phyloP scores from a whole-genome alignment of 2,888 invertebrate genomes.

The Ophion slaviceki region DNA sequence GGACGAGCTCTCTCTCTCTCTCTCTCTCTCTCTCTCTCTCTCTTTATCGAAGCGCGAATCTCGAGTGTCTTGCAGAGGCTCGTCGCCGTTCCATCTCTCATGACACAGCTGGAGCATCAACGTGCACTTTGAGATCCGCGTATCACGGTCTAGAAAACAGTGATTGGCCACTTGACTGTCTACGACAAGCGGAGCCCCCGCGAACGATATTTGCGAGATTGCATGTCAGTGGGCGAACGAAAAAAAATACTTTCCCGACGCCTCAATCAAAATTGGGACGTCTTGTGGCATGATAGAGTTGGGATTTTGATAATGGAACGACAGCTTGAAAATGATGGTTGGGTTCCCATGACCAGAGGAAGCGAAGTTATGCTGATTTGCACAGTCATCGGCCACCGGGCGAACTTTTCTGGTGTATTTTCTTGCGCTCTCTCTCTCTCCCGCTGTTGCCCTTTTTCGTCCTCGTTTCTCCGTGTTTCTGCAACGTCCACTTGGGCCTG shows the following conservation, averaged over 20 bases:
- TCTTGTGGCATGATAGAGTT: too few species aligned
- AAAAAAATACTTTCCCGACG: neutral
- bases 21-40: too few species aligned
- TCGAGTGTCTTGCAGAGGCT: constrained; percentile 11
- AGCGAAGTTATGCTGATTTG: neutral
- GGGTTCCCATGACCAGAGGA: too few species aligned
- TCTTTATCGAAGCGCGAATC: constrained; percentile 27
- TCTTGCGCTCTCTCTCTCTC: constrained; percentile 5
- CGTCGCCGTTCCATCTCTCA: constrained; percentile 29
- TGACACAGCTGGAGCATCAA: constrained; percentile 23
- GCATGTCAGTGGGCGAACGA: neutral
- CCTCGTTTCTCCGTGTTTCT: constrained; percentile 22
- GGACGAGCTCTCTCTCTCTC: neutral
- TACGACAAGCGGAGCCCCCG: neutral
- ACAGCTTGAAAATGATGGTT: too few species aligned
- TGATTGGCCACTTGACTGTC: constrained; percentile 8
- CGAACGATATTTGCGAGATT: neutral
- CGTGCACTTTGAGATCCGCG: constrained; percentile 37
- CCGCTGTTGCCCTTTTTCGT: neutral
- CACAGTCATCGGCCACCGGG: constrained; percentile 24
- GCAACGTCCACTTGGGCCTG: constrained; percentile 22
- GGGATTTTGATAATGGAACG: too few species aligned
- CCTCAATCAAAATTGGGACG: neutral
- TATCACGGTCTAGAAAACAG: constrained; percentile 35
- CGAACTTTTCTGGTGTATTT: constrained; percentile 36